Base-by-base conservation (phyloP, 2,888 invertebrate species). In the Lysandra coridon region DNA sequence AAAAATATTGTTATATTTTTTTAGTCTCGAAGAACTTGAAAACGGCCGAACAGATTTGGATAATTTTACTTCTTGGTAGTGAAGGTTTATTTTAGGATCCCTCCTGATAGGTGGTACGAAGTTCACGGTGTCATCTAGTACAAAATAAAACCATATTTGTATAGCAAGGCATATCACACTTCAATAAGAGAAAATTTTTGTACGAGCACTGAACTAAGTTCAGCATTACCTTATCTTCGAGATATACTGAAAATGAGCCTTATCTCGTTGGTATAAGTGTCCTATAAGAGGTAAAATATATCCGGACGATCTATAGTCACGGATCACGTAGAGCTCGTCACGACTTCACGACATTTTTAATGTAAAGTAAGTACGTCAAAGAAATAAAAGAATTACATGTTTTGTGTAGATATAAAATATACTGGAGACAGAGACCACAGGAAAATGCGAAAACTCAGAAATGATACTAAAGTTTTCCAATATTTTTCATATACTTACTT, bases 271-370 rank as follows among this genome's bases (percentile, higher is more conserved):
- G 14, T 2, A 14, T 3, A 53, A 14, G 12, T 0, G 14, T 14
- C 14, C 53, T 12, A 1, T 53, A 4, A 57, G 17, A 57, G 57
- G 4, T 4, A 57, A 57, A 57, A 57, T 57, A 57, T 4, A 57
- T 57, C 17, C 17, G 57, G 57, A 57, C 17, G 12, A 57, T 57
- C 57, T 57, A 57, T 57, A 53, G 30, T 53, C 75, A 75, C 53
- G 75, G 74, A 12, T 49, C 30, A 14, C 49, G 23, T 40, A 4
- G 12, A 3, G 30, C 30, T 30, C 30, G 30, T 49, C 75, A 75
- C 75, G 75, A 75, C 30, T 2, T 53, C 75, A 75, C 75, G 75
- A 75, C 75, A 75, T 49, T 75, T 75, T 53, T 75, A 75, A 75
- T 53, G 75, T 75, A 40, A 73, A 73, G 73, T 33, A 73, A 73